Evolutionary conservation across 2,113 vertebrate species (phyloP), one percentile per base, ranked within the genome.

Genomic region (Apodemus sylvaticus): DNA sequence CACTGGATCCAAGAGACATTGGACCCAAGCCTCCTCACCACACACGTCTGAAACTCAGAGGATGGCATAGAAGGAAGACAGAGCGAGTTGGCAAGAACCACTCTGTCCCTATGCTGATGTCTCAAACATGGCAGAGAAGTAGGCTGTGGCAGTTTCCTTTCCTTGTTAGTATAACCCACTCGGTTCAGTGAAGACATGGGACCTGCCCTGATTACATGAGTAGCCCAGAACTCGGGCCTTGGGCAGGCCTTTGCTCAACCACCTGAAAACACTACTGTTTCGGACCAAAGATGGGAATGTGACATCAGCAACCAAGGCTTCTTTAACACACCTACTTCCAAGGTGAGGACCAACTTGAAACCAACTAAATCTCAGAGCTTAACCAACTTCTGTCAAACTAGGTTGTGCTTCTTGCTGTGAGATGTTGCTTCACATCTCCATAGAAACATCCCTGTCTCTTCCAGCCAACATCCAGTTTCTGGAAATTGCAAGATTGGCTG

Each of bases 361-460:
- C 42, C 74, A 64, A 48, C 36, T 10, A 45, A 55, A 51, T 39
- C n/a, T 73, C 7, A 73, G 74, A 36, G 26, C 45, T 24, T 26
- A 86, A 11, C 58, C 42, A 26, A 53, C 42, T 76, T 76, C 81
- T 60, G 45, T 73, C 88, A n/a, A n/a, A 76, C 55, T 45, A 45
- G 13, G 62, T 45, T 83, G 55, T 19, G 81, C 48, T 77, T 96
- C 70, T 20, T 77, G 20, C 90, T 39, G 24, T 58, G 53, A 93
- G 24, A 24, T 66, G 92, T 92, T 81, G 89, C 66, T 71, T 89
- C 85, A 29, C 26, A 55, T 96, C 68, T 86, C 90, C 48, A 68
- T 81, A 58, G 96, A 68, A 93, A 93, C 31, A 1, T 29, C 26
- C 92, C 70, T 77, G 16, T 90, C 87, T 86, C 90, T 77, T 89